Evolutionary conservation across 2,113 vertebrate genomes (phyloP), one percentile per base, ranked within the genome.

Genomic region (Sus scrofa): DNA sequence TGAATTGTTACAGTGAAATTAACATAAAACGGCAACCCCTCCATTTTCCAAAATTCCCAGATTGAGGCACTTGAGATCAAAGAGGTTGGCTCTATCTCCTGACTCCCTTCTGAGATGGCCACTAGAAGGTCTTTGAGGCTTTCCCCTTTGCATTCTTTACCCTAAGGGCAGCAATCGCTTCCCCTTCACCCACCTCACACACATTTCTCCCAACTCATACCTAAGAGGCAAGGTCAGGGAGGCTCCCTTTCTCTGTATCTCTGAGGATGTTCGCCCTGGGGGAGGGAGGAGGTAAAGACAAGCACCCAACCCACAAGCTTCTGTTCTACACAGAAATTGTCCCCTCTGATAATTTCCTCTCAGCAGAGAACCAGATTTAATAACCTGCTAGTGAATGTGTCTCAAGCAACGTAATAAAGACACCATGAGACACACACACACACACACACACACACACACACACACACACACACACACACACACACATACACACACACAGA

Each of bases 341-440:
- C 19, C 73, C 60, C 77, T 95, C 89, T 93, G 96, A 77, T 82
- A 96, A 85, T 93, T 94, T 93, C 67, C 56, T 93, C 89, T 86
- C 27, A 94, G 34, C 56, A 89, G 85, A 95, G 75, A 92, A 79
- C 22, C 85, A 96, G 77, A 95, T 60, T 96, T 96, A 97, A 92
- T 94, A 93, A 94, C 34, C 73, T 95, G 44, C 71, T 79, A 14
- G n/a, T 65, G 68, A 96, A 95, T 86, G 77, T 95, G 85, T 95
- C 85, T 97, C 62, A 88, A 93, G 67, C 93, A 85, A 67, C 24
- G 88, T 73, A 97, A 97, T 32, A 97, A 92, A 94, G 71, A 92
- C 1, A 86, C 24, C 4, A 75, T 20, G 65, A 91, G 8, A 87
- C 26, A 81, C 34, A 44, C 44, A 44, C 44, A 44, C 8, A 44